phyloP scores from a whole-genome alignment of 2,888 invertebrate species.

The Macrosoma leucophasiata region DNA sequence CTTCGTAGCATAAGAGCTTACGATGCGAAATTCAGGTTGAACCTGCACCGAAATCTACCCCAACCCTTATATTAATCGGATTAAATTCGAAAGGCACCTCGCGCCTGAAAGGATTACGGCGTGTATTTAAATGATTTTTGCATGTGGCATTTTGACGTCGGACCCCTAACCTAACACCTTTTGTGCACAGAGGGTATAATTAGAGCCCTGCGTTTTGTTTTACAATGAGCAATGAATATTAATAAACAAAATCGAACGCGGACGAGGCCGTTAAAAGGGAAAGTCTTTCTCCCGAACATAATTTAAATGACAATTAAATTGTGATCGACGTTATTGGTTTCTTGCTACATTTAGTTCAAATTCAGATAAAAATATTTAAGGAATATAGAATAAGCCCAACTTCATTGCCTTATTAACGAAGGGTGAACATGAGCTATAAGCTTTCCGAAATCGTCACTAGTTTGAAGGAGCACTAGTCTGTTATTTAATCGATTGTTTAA shows the following conservation, averaged over 20 bases:
- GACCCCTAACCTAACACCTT: constrained; percentile 48
- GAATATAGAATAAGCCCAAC: background rate
- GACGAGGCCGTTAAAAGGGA: no score
- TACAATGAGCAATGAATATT: constrained; percentile 66
- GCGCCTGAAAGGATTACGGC: constrained; percentile 40
- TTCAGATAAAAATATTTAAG: constrained; percentile 7
- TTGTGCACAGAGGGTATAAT: constrained; percentile 39
- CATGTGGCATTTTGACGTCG: constrained; percentile 53
- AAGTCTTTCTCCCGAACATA: no score
- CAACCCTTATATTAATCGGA: constrained; percentile 54
- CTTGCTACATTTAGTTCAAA: constrained; percentile 8
- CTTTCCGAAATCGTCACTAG: no score
- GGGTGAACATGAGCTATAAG: no score
- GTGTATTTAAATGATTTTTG: constrained; percentile 59
- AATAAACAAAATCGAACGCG: constrained; percentile 49
- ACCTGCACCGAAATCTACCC: constrained; percentile 23
- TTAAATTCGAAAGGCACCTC: constrained; percentile 56
- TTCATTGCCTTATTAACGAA: background rate
- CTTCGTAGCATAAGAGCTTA: no score
- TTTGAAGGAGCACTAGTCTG: constrained; percentile 17
- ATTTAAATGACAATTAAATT: no score
- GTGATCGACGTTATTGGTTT: no score
- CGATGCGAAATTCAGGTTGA: no score
- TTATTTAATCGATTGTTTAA: constrained; percentile 53
- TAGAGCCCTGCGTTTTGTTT: constrained; percentile 50